Percentiles rank a stretch among this genome's conserved stretches.
Evolutionary conservation across 2,797 vertebrate genomes (phyloP).

Genomic region (Sebastes reedi): DNA sequence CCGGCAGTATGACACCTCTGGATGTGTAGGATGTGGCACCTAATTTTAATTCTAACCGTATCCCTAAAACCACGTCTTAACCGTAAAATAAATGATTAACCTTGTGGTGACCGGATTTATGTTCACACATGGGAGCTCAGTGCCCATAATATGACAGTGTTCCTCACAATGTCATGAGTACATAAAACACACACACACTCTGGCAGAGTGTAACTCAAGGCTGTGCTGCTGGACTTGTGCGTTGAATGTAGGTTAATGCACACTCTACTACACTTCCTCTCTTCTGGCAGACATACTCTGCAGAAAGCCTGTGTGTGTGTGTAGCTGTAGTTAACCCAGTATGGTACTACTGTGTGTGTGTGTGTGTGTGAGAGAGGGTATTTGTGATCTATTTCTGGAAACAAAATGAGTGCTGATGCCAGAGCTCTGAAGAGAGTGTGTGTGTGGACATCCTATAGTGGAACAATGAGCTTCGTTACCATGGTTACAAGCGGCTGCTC

Average conservation of each 20-base stretch:
- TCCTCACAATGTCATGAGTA: conserved; percentile 5
- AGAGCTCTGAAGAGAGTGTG: conserved; percentile 46
- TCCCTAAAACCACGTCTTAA: neutral
- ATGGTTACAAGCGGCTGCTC: conserved; percentile 57
- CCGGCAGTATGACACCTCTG: too few relatives aligned
- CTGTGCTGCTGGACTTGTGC: conserved; percentile 47
- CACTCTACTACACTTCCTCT: conserved; percentile 60
- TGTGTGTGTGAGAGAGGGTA: neutral
- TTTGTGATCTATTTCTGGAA: conserved; percentile 67
- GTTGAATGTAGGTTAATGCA: conserved; percentile 77
- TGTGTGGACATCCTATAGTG: conserved; percentile 32
- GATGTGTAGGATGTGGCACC: neutral
- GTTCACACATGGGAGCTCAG: neutral
- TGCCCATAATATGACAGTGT: neutral
- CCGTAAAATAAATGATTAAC: neutral
- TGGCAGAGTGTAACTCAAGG: conserved; percentile 24
- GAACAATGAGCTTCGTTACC: conserved; percentile 54
- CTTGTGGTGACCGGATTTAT: neutral
- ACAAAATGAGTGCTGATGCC: conserved; percentile 23
- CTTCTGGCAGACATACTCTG: conserved; percentile 37
- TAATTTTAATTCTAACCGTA: neutral
- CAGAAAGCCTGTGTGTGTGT: conserved; percentile 5
- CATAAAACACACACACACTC: neutral
- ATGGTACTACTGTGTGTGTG: neutral
- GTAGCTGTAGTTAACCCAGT: neutral